phyloP scores from a whole-genome alignment of 2,888 invertebrate genomes.

The Autographa gamma region DNA sequence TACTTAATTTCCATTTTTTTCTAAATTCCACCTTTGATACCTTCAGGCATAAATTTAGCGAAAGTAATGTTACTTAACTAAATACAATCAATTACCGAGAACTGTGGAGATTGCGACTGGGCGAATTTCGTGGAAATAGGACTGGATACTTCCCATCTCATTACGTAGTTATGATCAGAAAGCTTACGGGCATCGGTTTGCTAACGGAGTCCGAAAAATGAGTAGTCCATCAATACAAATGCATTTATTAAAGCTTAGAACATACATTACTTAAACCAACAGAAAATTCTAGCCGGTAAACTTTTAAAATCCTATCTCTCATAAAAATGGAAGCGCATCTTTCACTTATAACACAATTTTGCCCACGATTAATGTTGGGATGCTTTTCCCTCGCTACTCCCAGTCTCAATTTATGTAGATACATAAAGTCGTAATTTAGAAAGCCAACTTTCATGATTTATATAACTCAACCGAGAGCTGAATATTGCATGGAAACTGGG shows the following conservation, averaged over 20 bases:
- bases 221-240: background rate
- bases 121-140: background rate
- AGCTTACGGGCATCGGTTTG: background rate
- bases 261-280: background rate
- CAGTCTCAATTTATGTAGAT: conserved; percentile 31
- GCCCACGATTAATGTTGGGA: background rate
- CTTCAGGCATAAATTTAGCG: background rate
- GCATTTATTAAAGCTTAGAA: no score
- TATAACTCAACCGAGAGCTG: conserved; percentile 31
- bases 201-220: background rate
- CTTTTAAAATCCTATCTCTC: background rate
- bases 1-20: background rate
- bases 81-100: background rate
- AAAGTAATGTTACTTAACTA: background rate
- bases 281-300: background rate
- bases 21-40: conserved; percentile 1
- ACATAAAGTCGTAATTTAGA: conserved; percentile 33
- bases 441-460: conserved; percentile 42
- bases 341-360: background rate
- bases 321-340: background rate
- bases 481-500: conserved; percentile 47
- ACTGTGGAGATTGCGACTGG: background rate
- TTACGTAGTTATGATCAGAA: background rate
- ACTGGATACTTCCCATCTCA: background rate
- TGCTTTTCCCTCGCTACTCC: background rate